These are phyloP conservation scores for Geotrypetes seraphini DNA, from an alignment of 2,797 vertebrate genomes.

Conservation along the genomic window DNA sequence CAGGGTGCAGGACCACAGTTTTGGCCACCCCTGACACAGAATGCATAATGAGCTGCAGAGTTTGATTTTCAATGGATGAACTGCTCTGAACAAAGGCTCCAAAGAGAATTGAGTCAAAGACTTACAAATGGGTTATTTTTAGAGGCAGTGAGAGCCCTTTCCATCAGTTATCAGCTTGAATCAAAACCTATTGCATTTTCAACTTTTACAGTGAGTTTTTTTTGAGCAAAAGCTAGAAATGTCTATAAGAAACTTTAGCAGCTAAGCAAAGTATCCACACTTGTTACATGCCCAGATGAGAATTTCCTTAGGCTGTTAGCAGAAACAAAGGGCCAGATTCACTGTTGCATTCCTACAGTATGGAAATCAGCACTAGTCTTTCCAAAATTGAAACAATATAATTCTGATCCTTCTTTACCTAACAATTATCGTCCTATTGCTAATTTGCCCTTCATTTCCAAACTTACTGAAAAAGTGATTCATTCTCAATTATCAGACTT, in stretches of 20 bases:
- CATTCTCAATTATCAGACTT: too few relatives aligned
- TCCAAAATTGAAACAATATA: too few relatives aligned
- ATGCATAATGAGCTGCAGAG: slow-evolving; percentile 73
- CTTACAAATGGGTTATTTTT: slow-evolving; percentile 65
- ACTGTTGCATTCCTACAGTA: too few relatives aligned
- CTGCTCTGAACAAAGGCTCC: slow-evolving; percentile 78
- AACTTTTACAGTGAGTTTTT: too few relatives aligned
- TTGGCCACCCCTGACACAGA: slow-evolving; percentile 72
- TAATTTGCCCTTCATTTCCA: too few relatives aligned
- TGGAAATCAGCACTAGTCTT: too few relatives aligned
- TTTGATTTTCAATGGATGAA: slow-evolving; percentile 81
- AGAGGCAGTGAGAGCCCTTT: slow-evolving; percentile 75
- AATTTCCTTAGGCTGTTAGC: too few relatives aligned
- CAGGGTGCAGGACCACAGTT: slow-evolving; percentile 67
- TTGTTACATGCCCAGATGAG: slow-evolving; percentile 22
- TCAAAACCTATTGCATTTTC: slow-evolving; percentile 36
- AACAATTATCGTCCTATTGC: too few relatives aligned
- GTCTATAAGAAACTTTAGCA: slow-evolving; percentile 16
- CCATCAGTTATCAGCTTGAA: slow-evolving; percentile 57
- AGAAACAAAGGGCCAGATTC: too few relatives aligned
- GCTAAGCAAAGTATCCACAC: slow-evolving; percentile 18
- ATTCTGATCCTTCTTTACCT: too few relatives aligned
- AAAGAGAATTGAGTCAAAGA: slow-evolving; percentile 68
- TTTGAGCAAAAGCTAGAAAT: neutral
- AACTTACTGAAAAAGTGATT: too few relatives aligned